phyloP scores from a whole-genome alignment of 2,797 vertebrate genomes.

The Trachurus trachurus region DNA sequence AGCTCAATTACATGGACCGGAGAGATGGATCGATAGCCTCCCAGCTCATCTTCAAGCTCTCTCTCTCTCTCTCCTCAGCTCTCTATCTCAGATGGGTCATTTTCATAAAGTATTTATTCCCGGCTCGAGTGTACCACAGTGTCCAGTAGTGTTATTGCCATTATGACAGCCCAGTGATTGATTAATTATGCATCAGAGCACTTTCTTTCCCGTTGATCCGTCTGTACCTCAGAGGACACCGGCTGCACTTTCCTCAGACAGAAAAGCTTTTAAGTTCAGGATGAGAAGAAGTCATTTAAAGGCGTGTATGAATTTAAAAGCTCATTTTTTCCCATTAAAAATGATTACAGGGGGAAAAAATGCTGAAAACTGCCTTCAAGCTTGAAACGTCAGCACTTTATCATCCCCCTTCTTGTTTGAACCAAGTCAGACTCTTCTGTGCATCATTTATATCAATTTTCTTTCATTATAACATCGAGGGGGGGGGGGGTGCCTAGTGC shows the following conservation, averaged over 20 bases:
- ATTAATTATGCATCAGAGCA: constrained; percentile 78
- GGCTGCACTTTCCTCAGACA: constrained; percentile 15
- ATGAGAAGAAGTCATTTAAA: background rate
- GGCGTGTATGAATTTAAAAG: background rate
- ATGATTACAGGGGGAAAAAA: background rate
- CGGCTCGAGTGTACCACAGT: constrained; percentile 67
- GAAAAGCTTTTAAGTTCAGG: constrained; percentile 16
- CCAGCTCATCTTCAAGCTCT: constrained; percentile 62
- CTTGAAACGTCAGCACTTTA: background rate
- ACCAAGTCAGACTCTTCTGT: background rate
- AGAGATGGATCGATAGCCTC: constrained; percentile 78
- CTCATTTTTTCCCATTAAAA: too few relatives aligned
- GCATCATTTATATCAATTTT: background rate
- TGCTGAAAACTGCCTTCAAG: background rate
- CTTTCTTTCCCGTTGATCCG: constrained; percentile 47
- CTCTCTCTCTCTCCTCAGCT: constrained; percentile 41
- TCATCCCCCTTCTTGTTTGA: background rate
- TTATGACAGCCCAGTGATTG: constrained; percentile 66
- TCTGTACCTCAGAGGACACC: constrained; percentile 44
- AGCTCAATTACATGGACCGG: constrained; percentile 78
- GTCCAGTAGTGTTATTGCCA: constrained; percentile 68
- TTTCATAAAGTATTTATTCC: constrained; percentile 88
- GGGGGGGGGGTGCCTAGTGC: too few relatives aligned
- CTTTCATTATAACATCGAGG: background rate
- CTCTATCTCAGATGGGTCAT: constrained; percentile 73